A percentile compares a stretch with the other conserved stretches of the same genome.
Evolutionary conservation across 2,888 invertebrate genomes (phyloP).

Genomic region (Stenotaenia linearis): DNA sequence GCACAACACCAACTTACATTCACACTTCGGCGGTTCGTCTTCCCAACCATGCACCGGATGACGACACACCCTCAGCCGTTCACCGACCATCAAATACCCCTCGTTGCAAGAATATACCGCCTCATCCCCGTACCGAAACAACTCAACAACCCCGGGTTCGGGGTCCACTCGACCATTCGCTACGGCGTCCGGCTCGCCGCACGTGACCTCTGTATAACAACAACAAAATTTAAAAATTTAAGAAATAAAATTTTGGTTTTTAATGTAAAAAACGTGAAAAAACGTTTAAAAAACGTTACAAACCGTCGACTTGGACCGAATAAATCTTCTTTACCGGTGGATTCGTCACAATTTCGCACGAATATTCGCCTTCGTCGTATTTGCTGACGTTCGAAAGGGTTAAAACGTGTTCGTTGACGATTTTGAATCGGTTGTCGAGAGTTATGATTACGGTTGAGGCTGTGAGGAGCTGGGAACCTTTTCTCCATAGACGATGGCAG

Average conservation of each 20-base stretch:
- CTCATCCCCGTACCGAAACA: constrained; percentile 33
- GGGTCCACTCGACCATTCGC: constrained; percentile 23
- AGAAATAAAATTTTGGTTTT: too few relatives aligned
- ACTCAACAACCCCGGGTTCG: neutral
- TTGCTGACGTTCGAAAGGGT: constrained; percentile 30
- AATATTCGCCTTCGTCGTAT: constrained; percentile 35
- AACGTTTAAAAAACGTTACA: too few relatives aligned
- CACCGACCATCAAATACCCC: constrained; percentile 32
- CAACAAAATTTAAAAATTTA: neutral
- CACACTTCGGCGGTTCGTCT: constrained; percentile 29
- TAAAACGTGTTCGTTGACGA: constrained; percentile 28
- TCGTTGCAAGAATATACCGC: constrained; percentile 32
- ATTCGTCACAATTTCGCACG: constrained; percentile 30
- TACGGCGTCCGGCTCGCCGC: constrained; percentile 27
- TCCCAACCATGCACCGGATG: constrained; percentile 33
- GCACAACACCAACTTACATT: constrained; percentile 36
- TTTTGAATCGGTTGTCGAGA: constrained; percentile 29
- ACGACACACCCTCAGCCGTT: constrained; percentile 15
- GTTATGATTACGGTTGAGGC: constrained; percentile 34
- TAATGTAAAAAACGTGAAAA: too few relatives aligned
- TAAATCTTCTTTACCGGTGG: constrained; percentile 28
- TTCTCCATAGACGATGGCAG: constrained; percentile 33
- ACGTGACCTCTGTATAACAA: constrained; percentile 30
- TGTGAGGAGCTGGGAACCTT: constrained; percentile 33
- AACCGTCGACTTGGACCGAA: constrained; percentile 31